These are phyloP conservation scores for Hylomyscus alleni DNA, from an alignment of 2,797 vertebrate species.

Conservation along the genomic window DNA sequence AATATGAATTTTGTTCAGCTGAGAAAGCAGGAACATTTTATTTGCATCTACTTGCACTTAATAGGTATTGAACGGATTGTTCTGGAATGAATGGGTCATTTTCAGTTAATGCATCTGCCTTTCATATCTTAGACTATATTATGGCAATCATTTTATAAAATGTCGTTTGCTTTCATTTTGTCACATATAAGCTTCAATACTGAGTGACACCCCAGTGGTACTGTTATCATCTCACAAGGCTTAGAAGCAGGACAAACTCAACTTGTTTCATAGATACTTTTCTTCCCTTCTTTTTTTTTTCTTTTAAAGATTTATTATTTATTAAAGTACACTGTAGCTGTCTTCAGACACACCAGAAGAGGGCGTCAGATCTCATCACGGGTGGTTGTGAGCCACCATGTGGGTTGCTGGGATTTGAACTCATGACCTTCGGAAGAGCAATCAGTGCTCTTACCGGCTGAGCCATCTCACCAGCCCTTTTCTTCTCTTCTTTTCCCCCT, in stretches of 20 bases:
- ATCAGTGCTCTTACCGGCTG: too few species aligned
- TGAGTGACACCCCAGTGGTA: not conserved
- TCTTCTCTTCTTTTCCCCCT: too few species aligned
- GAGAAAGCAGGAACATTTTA: constrained; percentile 1
- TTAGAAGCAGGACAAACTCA: not conserved
- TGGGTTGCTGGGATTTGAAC: too few species aligned
- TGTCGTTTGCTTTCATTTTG: not conserved
- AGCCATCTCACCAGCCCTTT: too few species aligned
- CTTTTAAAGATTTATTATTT: too few species aligned
- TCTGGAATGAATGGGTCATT: constrained; percentile 11
- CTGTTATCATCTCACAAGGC: not conserved
- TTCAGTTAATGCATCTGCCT: constrained; percentile 19
- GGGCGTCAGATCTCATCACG: too few species aligned
- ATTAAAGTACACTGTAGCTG: too few species aligned
- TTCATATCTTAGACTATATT: not conserved
- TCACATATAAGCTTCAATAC: not conserved
- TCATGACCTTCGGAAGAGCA: too few species aligned
- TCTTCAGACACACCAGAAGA: too few species aligned
- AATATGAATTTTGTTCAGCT: constrained; percentile 24
- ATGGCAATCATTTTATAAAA: not conserved
- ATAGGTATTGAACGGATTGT: not conserved
- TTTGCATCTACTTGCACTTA: not conserved
- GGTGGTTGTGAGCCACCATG: too few species aligned
- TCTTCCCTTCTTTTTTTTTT: rapidly evolving
- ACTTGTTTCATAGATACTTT: not conserved